Percentiles rank a stretch among this genome's conserved stretches.
These are phyloP conservation scores for Pyxicephalus adspersus DNA, from an alignment of 2,113 vertebrate genomes.

Conservation along the genomic window DNA sequence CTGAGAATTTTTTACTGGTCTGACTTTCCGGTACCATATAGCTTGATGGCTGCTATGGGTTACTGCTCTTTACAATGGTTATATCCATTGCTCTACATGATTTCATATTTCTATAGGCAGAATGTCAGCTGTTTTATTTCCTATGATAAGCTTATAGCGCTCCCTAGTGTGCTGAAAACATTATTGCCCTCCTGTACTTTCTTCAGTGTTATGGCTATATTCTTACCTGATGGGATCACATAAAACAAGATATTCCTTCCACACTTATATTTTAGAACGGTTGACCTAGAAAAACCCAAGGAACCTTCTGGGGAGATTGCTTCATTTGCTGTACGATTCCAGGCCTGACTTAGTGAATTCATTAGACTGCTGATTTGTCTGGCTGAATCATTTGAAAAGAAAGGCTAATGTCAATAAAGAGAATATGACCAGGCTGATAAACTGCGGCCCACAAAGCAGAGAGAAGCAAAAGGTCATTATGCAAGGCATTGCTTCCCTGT, in stretches of 20 bases:
- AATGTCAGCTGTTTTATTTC: too few species aligned
- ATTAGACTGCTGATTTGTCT: constrained; percentile 39
- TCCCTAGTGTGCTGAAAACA: not conserved
- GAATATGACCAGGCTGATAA: constrained; percentile 49
- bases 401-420: constrained; percentile 52
- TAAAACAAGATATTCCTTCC: not conserved
- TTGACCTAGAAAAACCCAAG: not conserved
- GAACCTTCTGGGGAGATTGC: not conserved
- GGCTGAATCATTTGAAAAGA: constrained; percentile 43
- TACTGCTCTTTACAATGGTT: too few species aligned
- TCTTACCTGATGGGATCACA: too few species aligned
- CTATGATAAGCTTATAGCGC: too few species aligned
- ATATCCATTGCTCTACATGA: too few species aligned
- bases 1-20: too few species aligned
- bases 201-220: not conserved
- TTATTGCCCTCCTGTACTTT: not conserved
- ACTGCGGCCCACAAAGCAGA: constrained; percentile 25
- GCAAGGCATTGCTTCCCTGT: constrained; percentile 30
- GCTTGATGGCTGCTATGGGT: too few species aligned
- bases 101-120: too few species aligned
- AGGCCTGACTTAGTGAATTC: constrained; percentile 9
- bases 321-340: not conserved
- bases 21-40: too few species aligned
- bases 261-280: not conserved
- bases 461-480: constrained; percentile 49